A percentile compares a stretch with the other conserved stretches of the same genome.
These are phyloP conservation scores for Leptinotarsa undecemlineata DNA, from an alignment of 1,140 invertebrate species.

Conservation along the genomic window DNA sequence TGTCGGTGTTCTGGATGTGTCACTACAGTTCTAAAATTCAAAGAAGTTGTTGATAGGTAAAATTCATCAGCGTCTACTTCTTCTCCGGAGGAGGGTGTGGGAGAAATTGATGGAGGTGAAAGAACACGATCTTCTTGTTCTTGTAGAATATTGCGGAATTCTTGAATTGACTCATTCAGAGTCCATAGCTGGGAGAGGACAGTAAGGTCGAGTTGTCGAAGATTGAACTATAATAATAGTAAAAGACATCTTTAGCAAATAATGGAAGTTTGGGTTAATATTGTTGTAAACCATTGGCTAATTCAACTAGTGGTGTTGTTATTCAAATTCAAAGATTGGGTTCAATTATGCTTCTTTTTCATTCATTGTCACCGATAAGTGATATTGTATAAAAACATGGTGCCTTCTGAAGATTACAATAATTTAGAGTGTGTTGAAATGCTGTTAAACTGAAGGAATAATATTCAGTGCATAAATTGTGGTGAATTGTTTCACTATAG, in stretches of 20 bases:
- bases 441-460: no score
- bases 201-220: slow-evolving; percentile 82
- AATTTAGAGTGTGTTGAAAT: no score
- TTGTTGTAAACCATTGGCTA: not conserved
- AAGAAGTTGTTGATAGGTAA: slow-evolving; percentile 42
- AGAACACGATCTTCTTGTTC: slow-evolving; percentile 63
- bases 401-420: no score
- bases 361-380: no score
- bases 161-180: slow-evolving; percentile 84
- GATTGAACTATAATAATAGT: slow-evolving; percentile 69
- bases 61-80: slow-evolving; percentile 60
- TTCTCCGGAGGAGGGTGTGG: slow-evolving; percentile 62
- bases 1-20: not conserved
- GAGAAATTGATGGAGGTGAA: slow-evolving; percentile 65
- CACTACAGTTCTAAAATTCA: slow-evolving; percentile 22
- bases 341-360: no score
- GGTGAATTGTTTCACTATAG: no score
- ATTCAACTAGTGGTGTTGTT: not conserved
- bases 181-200: slow-evolving; percentile 85
- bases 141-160: slow-evolving; percentile 76
- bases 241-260: not conserved
- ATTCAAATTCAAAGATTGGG: no score
- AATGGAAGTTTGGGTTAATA: not conserved
- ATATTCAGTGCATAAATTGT: no score
- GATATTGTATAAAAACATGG: no score